phyloP scores from a whole-genome alignment of 2,888 invertebrate genomes.

The Branchellion lobata region DNA sequence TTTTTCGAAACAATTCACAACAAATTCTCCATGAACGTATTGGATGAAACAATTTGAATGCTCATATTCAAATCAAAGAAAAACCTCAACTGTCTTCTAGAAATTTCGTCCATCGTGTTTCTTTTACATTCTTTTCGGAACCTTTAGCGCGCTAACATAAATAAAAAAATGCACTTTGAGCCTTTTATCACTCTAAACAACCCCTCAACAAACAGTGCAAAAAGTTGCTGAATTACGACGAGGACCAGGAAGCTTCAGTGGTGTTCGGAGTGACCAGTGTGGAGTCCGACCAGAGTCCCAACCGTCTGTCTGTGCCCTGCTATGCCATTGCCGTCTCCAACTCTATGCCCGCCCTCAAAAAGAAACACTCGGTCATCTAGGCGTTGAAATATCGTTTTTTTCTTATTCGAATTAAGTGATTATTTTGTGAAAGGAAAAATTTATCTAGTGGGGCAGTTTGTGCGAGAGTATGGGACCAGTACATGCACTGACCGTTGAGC shows the following conservation, averaged over 20 bases:
- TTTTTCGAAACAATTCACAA: not conserved
- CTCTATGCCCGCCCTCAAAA: conserved; percentile 37
- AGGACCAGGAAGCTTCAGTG: not conserved
- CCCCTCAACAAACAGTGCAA: conserved; percentile 31
- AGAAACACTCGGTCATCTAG: conserved; percentile 7
- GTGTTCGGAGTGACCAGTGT: not conserved
- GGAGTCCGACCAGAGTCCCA: not conserved
- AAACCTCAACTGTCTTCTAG: too few relatives aligned
- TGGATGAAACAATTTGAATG: not conserved
- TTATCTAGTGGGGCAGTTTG: not conserved
- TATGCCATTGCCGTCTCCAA: conserved; percentile 30
- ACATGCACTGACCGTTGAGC: not conserved
- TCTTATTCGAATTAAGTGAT: not conserved
- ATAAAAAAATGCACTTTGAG: too few relatives aligned
- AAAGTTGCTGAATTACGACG: conserved; percentile 25
- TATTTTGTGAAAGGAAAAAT: not conserved
- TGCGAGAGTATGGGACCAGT: too few relatives aligned
- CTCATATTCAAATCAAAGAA: not conserved
- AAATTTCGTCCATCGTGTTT: too few relatives aligned
- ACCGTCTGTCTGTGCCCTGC: not conserved
- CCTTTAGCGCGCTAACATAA: too few relatives aligned
- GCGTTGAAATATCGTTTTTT: not conserved
- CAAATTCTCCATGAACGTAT: not conserved
- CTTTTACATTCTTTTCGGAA: too few relatives aligned
- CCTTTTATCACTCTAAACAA: conserved; percentile 1